Base-by-base conservation (phyloP, 2,113 vertebrate species). In the Apeltes quadracus region DNA sequence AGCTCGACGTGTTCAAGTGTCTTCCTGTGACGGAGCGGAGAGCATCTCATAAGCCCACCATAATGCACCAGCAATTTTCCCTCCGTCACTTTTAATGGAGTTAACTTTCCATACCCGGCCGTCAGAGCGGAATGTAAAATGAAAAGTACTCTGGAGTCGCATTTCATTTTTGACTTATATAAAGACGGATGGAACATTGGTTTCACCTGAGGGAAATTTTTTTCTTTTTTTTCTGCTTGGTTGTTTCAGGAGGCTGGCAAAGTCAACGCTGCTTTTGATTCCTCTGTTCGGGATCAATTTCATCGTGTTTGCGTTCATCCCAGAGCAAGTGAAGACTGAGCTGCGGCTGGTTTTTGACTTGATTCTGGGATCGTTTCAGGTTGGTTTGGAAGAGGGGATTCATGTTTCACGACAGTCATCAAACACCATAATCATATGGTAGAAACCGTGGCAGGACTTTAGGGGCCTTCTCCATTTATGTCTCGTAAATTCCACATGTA, bases 271-370 rank as follows among this genome's bases (percentile, higher is more conserved):
- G 74, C 95, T 99, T 71, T 88, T 99, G 88, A 99, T 99, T 77
- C 98, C 98, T 14, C 93, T 99, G 38, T 99, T 99, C 51, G 98
- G 98, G 14, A 94, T 96, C 22, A 98, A 99, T 87, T 99, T 97
- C 75, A 95, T 96, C 51, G 93, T 98, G 83, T 99, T 99, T 56
- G 96, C 94, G 66, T 98, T 97, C 92, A 97, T 97, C 80, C 97
- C 97, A 0, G 96, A 97, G 82, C 94, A 96, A 73, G 94, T 96
- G 54, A 95, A 95, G 86, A 92, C 92, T 15, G 91, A 94, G 63
- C 87, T 97, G 14, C 95, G 95, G 53, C 77, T 99, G 10, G 89
- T 96, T 84, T 97, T 99, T 65, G 97, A 99, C 83, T 94, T 98
- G 0, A 88, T 97, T 48, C 84, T 98, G 41, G 97, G 98, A 0